Base-by-base conservation (phyloP, 2,113 vertebrate genomes). In the Corydoras sp. region DNA sequence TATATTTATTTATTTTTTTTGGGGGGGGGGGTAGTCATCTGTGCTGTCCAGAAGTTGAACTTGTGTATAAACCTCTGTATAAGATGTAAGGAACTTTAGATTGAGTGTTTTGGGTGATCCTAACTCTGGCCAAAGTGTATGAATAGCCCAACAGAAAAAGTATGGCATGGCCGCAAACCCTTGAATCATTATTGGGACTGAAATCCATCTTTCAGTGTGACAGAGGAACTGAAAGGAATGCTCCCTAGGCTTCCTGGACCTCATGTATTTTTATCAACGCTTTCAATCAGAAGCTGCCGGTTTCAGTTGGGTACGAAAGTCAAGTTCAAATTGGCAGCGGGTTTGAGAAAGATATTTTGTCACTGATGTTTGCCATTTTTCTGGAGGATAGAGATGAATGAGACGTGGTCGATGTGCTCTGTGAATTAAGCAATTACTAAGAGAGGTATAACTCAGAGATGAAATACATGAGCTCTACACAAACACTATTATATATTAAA, bases 291-390 rank as follows among this genome's bases (percentile, higher is more conserved):
- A 62, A 54, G 63, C 75, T 65, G 72, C 72, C 58, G 15, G 63
- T 74, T 68, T 30, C 49, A 62, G 64, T 65, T 65, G 65, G 65
- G 35, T 55, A 73, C 77, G 59, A 84, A 84, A 84, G 82, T 87
- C 82, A 80, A 50, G 79, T 79, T 82, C 73, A 73, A 81, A 84
- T 84, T 86, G 75, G 75, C 78, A 81, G 79, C 77, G 31, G 66
- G 62, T 7, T 51, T 15, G 59, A 75, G 83, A 81, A 82, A 81
- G 4, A 60, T 71, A 62, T 60, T 73, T 71, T 77, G 65, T 77
- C 75, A 64, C 62, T 32, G 69, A 10, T 66, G 61, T 67, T 60
- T 12, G 24, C 30, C 3, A 49, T 50, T 24, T n/a, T 59, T 49
- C 32, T 65, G 72, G 68, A 74, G 49, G 68, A 76, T 65, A 69